Conservation (phyloP, 2,888 invertebrate species). For the Dorcus parallelipipedus region DNA sequence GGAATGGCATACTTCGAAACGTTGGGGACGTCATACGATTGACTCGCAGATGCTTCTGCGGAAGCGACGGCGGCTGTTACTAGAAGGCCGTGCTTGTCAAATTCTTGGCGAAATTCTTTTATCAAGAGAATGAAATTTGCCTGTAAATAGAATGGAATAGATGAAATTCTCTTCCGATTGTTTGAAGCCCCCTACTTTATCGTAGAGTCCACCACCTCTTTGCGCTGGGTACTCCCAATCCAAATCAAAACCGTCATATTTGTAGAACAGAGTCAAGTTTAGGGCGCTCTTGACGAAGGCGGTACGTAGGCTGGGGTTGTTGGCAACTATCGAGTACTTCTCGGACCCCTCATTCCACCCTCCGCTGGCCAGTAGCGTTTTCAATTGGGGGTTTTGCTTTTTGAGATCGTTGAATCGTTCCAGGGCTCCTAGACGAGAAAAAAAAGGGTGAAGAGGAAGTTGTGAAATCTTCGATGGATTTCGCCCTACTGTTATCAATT, state of each 20-base stretch:
- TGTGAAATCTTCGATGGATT: too few species aligned
- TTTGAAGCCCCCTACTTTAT: conserved; percentile 30
- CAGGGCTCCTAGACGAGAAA: conserved; percentile 48
- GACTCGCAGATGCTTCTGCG: too few species aligned
- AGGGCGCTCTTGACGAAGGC: conserved; percentile 58
- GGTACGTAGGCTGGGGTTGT: conserved; percentile 46
- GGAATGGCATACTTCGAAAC: background rate
- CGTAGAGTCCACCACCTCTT: conserved; percentile 48
- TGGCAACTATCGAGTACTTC: conserved; percentile 48
- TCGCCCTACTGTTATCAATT: conserved; percentile 45
- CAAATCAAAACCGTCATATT: conserved; percentile 69
- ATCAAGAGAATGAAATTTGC: background rate
- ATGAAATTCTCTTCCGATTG: too few species aligned
- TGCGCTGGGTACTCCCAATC: conserved; percentile 72
- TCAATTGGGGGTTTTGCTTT: conserved; percentile 51
- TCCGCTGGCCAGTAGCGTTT: conserved; percentile 61
- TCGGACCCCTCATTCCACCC: conserved; percentile 61
- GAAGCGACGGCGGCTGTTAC: background rate
- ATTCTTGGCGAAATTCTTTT: background rate
- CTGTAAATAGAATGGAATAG: background rate
- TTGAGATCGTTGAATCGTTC: conserved; percentile 55
- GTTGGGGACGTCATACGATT: background rate
- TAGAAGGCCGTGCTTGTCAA: background rate
- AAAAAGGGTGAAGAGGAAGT: background rate
- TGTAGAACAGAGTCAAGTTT: conserved; percentile 53